Percentiles rank a stretch among this genome's conserved stretches.
Conservation (phyloP, 1,140 invertebrate species). For the Cataglyphis hispanica region DNA sequence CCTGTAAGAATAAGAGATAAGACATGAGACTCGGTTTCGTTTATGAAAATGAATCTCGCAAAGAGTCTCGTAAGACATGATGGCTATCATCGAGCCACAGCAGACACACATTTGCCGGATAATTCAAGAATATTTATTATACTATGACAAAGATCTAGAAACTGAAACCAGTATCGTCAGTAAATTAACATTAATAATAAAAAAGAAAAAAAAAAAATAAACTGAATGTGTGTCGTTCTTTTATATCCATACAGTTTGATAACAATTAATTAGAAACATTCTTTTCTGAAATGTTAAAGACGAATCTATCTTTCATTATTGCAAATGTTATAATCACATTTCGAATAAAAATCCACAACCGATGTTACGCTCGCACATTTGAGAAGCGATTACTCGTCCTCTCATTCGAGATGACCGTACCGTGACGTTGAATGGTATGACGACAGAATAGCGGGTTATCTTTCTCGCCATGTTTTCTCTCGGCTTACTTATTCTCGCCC, state of each 20-base stretch:
- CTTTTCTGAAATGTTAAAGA: not conserved
- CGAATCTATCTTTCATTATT: not conserved
- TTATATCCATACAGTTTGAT: not conserved
- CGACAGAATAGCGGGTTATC: slow-evolving; percentile 39
- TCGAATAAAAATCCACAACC: not conserved
- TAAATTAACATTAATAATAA: not conserved
- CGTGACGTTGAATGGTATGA: slow-evolving; percentile 36
- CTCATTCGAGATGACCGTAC: slow-evolving; percentile 18
- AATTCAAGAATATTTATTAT: slow-evolving; percentile 20
- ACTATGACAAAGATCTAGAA: slow-evolving; percentile 2
- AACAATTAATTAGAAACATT: slow-evolving; percentile 7
- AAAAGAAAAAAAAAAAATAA: not conserved
- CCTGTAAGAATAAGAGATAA: slow-evolving; percentile 69
- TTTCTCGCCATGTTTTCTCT: slow-evolving; percentile 57
- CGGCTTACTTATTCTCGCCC: slow-evolving; percentile 69
- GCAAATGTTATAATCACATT: not conserved
- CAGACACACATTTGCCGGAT: slow-evolving; percentile 3
- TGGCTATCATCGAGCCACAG: slow-evolving; percentile 23
- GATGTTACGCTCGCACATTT: not conserved
- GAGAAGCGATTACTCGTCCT: not conserved
- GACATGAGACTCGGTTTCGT: slow-evolving; percentile 30
- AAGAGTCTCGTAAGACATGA: slow-evolving; percentile 12
- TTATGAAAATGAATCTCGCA: slow-evolving; percentile 34
- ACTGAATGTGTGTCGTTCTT: not conserved
- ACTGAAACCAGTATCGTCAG: slow-evolving; percentile 18